These are phyloP conservation scores for Girardia tigrina DNA, from an alignment of 2,888 invertebrate species.

Conservation along the genomic window DNA sequence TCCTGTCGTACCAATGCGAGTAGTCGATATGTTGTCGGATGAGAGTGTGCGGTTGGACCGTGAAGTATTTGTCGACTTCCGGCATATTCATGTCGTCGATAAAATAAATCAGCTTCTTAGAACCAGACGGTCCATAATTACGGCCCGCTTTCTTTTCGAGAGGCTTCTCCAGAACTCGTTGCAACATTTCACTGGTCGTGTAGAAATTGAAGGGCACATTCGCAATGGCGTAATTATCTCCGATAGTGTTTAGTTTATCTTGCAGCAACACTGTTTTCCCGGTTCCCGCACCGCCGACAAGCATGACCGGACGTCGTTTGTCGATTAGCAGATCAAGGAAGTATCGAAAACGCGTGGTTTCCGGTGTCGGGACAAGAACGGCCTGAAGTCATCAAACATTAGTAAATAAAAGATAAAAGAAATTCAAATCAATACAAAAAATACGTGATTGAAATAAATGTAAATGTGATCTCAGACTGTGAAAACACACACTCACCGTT, in stretches of 20 bases:
- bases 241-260: conserved; percentile 65
- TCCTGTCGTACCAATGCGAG: conserved; percentile 86
- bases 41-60: conserved; percentile 85
- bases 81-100: conserved; percentile 98
- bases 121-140: conserved; percentile 86
- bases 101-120: conserved; percentile 78
- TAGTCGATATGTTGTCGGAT: conserved; percentile 89
- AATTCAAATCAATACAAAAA: too few relatives aligned
- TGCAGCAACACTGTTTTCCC: conserved; percentile 84
- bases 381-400: conserved; percentile 62
- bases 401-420: too few relatives aligned
- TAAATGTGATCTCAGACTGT: too few relatives aligned
- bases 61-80: conserved; percentile 81
- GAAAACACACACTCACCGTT: too few relatives aligned
- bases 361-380: conserved; percentile 75
- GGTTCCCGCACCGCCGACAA: conserved; percentile 78
- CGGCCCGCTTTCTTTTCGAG: conserved; percentile 87
- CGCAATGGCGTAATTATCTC: conserved; percentile 67
- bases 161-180: conserved; percentile 71
- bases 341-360: conserved; percentile 73
- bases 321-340: conserved; percentile 78
- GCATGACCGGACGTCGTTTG: conserved; percentile 76
- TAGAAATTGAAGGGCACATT: conserved; percentile 92
- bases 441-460: too few relatives aligned
- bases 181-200: conserved; percentile 63